phyloP scores from a whole-genome alignment of 2,888 invertebrate species.

The Hololepta plana region DNA sequence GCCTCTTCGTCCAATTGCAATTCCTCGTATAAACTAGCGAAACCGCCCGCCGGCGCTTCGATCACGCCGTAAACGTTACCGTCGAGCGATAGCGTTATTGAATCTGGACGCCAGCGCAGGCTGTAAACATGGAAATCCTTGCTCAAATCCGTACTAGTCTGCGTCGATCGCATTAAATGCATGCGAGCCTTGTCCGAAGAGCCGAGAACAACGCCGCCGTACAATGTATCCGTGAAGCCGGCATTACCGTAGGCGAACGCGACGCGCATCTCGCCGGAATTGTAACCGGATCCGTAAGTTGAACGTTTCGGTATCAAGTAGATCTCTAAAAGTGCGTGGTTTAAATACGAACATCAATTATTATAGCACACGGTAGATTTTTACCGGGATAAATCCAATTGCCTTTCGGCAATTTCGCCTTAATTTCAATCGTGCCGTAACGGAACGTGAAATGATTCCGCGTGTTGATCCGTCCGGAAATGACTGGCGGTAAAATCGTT shows the following conservation, averaged over 20 bases:
- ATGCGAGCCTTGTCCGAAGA: slow-evolving; percentile 15
- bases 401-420: slow-evolving; percentile 53
- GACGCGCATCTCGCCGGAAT: slow-evolving; percentile 53
- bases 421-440: slow-evolving; percentile 48
- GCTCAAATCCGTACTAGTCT: slow-evolving; percentile 22
- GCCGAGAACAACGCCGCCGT: slow-evolving; percentile 21
- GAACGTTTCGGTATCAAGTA: slow-evolving; percentile 43
- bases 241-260: slow-evolving; percentile 49
- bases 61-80: slow-evolving; percentile 30
- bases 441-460: slow-evolving; percentile 43
- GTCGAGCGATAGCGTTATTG: slow-evolving; percentile 33
- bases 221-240: slow-evolving; percentile 15
- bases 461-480: slow-evolving; percentile 42
- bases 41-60: slow-evolving; percentile 22
- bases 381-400: slow-evolving; percentile 64
- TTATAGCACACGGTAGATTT: too few species aligned
- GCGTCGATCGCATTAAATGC: slow-evolving; percentile 15
- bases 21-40: slow-evolving; percentile 16
- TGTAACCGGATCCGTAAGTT: slow-evolving; percentile 38
- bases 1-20: slow-evolving; percentile 22
- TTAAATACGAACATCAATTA: too few species aligned
- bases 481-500: slow-evolving; percentile 47
- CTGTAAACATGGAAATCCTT: slow-evolving; percentile 36
- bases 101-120: slow-evolving; percentile 38
- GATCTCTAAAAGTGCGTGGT: too few species aligned